These are phyloP conservation scores for Mystacornis crossleyi DNA, from an alignment of 2,113 vertebrate genomes.

Conservation along the genomic window DNA sequence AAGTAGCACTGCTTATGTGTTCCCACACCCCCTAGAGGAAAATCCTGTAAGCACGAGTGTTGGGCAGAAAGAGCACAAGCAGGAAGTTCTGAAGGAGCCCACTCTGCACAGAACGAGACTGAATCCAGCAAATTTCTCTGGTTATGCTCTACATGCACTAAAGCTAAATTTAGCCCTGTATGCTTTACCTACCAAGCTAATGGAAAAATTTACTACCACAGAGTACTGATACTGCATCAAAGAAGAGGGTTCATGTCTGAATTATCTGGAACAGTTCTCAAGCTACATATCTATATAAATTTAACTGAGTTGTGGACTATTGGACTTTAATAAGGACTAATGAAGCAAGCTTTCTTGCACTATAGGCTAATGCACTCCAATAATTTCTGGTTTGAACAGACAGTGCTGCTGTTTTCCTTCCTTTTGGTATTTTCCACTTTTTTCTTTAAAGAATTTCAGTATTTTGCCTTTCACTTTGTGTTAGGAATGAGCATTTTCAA, in stretches of 20 bases:
- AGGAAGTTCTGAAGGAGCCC: background rate
- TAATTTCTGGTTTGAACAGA: background rate
- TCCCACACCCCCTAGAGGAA: background rate
- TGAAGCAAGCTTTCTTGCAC: background rate
- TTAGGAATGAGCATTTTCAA: background rate
- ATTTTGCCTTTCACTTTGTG: background rate
- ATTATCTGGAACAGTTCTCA: background rate
- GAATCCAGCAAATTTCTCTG: background rate
- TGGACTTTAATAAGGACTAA: background rate
- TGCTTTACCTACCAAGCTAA: background rate
- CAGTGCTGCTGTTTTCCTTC: background rate
- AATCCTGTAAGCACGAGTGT: background rate
- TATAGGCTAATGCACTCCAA: background rate
- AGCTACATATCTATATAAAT: background rate
- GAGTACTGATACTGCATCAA: background rate
- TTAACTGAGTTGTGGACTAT: background rate
- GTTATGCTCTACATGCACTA: fast-evolving
- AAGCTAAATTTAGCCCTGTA: background rate
- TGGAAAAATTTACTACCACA: background rate
- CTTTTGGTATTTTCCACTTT: background rate
- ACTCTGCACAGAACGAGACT: background rate
- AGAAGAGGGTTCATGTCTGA: background rate
- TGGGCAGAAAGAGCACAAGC: background rate
- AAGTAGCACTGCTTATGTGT: background rate
- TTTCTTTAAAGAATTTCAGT: background rate